Conservation (phyloP, 1,140 invertebrate genomes). For the Hycleus cichorii region DNA sequence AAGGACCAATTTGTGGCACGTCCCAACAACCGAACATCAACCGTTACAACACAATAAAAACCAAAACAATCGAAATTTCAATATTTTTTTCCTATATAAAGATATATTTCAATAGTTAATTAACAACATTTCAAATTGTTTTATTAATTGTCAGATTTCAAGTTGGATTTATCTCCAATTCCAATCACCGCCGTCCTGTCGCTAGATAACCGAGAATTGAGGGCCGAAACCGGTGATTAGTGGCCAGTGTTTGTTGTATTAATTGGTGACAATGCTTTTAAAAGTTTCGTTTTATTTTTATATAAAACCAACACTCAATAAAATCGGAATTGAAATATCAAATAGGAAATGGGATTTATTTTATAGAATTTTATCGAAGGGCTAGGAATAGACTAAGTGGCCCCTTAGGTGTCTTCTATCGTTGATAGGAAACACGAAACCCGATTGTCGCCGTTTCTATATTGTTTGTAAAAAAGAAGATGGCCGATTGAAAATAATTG, state of each 20-base stretch:
- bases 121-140: conserved; percentile 17
- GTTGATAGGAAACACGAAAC: conserved; percentile 26
- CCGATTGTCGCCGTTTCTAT: conserved; percentile 13
- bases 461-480: conserved; percentile 20
- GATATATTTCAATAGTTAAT: conserved; percentile 1
- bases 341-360: conserved; percentile 22
- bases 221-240: conserved; percentile 14
- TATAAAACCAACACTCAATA: not conserved
- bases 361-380: conserved; percentile 11
- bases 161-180: not conserved
- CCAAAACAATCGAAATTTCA: not conserved
- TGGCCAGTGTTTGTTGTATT: conserved; percentile 16
- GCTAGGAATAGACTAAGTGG: conserved; percentile 27
- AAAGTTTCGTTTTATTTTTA: conserved; percentile 2
- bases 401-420: conserved; percentile 9
- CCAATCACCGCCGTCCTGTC: not conserved
- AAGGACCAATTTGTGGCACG: not conserved
- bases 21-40: not conserved
- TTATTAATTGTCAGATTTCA: conserved; percentile 14
- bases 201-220: conserved; percentile 2
- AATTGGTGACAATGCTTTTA: conserved; percentile 16
- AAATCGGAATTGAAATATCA: too few species aligned
- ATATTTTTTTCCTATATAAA: too few species aligned
- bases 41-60: too few species aligned
- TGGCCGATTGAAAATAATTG: conserved; percentile 36